Evolutionary conservation across 2,888 invertebrate species (phyloP).

Genomic region (Drosophila kanekoi): DNA sequence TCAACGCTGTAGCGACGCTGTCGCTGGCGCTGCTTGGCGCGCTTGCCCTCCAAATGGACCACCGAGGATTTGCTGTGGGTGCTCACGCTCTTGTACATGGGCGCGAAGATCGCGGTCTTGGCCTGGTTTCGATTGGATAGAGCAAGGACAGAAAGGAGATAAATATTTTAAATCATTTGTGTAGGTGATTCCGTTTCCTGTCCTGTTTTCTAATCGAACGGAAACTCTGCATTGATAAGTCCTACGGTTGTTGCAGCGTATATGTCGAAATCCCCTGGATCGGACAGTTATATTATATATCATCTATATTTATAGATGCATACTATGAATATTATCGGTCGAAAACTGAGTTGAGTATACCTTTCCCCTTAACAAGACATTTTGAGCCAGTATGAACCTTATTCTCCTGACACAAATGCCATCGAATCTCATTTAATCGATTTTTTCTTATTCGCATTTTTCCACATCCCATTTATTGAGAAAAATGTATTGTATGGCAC

Average conservation of each 20-base stretch:
- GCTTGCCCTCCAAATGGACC: slow-evolving; percentile 46
- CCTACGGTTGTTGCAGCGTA: too few relatives aligned
- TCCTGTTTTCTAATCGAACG: too few relatives aligned
- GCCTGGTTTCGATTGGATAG: slow-evolving; percentile 59
- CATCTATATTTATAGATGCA: too few relatives aligned
- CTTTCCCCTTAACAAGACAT: too few relatives aligned
- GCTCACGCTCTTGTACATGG: slow-evolving; percentile 70
- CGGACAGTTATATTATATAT: too few relatives aligned
- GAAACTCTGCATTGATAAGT: too few relatives aligned
- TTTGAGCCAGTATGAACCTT: too few relatives aligned
- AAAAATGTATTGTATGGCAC: slow-evolving; percentile 3
- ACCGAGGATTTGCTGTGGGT: slow-evolving; percentile 55
- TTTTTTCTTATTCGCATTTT: too few relatives aligned
- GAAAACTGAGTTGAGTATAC: too few relatives aligned
- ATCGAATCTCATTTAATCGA: slow-evolving; percentile 85
- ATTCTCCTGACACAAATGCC: neutral
- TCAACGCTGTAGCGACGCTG: slow-evolving; percentile 64
- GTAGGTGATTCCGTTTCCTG: neutral
- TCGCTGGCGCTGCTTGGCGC: slow-evolving; percentile 45
- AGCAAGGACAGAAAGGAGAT: neutral
- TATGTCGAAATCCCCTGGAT: too few relatives aligned
- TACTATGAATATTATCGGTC: too few relatives aligned
- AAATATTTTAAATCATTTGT: slow-evolving; percentile 61
- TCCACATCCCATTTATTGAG: neutral
- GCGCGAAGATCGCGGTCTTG: slow-evolving; percentile 77